A percentile compares a stretch with the other conserved stretches of the same genome.
Evolutionary conservation across 2,113 vertebrate genomes (phyloP).

Genomic region (Mionectes macconnelli): DNA sequence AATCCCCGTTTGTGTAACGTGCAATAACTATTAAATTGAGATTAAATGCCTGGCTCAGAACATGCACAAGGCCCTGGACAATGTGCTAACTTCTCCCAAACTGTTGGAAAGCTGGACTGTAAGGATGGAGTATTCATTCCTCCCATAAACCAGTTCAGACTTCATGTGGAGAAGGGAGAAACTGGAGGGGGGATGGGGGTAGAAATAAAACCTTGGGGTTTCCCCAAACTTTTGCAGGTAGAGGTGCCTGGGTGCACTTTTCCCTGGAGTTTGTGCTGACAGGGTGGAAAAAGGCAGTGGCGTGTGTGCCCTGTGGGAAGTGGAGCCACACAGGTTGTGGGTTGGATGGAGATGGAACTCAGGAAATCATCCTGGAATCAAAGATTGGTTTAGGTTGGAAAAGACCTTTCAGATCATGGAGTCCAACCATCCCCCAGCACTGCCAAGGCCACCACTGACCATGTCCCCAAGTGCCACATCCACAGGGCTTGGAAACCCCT

Average conservation of each 20-base stretch:
- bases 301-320: rapidly evolving
- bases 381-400: no score
- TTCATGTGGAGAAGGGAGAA: background rate
- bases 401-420: rapidly evolving
- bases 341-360: background rate
- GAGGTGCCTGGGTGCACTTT: background rate
- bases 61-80: background rate
- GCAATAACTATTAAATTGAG: background rate
- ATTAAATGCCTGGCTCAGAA: background rate
- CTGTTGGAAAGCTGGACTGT: background rate
- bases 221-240: background rate
- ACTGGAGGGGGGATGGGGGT: background rate
- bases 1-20: slow-evolving; percentile 1
- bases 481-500: background rate
- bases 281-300: background rate
- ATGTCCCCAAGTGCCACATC: background rate
- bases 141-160: background rate
- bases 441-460: rapidly evolving
- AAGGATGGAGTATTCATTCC: background rate
- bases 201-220: background rate
- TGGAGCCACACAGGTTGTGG: background rate
- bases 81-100: background rate
- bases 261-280: background rate
- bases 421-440: no score
- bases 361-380: background rate